Evolutionary conservation across 2,113 vertebrate species (phyloP), one percentile per base, ranked within the genome.

Genomic region (Gymnarchus niloticus): DNA sequence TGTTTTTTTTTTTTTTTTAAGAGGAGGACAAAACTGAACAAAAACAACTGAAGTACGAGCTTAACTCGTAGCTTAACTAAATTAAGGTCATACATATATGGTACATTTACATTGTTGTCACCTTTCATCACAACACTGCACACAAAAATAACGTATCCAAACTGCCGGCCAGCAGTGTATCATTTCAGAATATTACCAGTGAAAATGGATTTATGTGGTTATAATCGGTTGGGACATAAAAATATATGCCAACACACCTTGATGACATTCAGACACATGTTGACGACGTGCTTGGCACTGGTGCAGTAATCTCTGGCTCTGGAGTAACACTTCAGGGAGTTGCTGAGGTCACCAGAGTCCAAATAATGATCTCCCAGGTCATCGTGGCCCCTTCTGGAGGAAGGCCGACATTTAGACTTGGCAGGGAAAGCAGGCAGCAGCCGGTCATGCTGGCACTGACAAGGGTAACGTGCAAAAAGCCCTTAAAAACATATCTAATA

Each of bases 331-430:
- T 99, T 99, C 46, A 99, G 96, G 86, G 98, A 98, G 0, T 99
- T 99, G 92, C 98, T 99, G 86, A 99, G 97, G 92, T 99, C 98
- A 49, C 98, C 98, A 51, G 98, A 99, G 91, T 99, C 98, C 84
- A 99, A 94, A 86, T 99, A 99, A 90, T 99, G 98, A 91, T 99
- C 98, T 5, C 98, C 98, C 81, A 99, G 91, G 91, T 99, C 98
- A 86, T 99, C 98, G 0, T 99, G 98, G 87, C 98, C 98, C 82
- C 98, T 96, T 95, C 98, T 99, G 87, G 2, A 86, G 86, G 0
- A 51, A 57, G 56, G 61, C 14, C 41, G 61, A 51, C 12, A 69
- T 14, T 25, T 14, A 28, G 10, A 12, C 6, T 12, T 6, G 0
- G 80, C 44, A 78, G 41, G 44, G 46, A 3, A 78, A n/a, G 44